Base-by-base conservation (phyloP, 2,888 invertebrate genomes). In the Erannis defoliaria region DNA sequence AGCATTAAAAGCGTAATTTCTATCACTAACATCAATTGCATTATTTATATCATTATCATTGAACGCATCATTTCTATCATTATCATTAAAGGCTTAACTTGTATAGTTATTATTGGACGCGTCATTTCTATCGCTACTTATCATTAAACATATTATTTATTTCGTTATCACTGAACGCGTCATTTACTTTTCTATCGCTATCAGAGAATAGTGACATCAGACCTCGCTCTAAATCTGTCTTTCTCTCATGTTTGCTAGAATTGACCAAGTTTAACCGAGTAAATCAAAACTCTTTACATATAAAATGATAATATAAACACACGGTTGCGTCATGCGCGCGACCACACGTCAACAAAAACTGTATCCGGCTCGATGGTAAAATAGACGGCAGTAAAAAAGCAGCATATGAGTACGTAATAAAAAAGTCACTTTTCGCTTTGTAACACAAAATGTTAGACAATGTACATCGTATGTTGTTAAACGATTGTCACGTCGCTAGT, bases 311-410 rank as follows among this genome's bases (percentile, higher is more conserved):
- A 76, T 78, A 85, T 80, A 81, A 84, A 85, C 78, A 81, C 67
- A 73, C 66, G 75, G 71, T 90, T 85, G 73, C 90, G 88, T 90
- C 90, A 90, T 75, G 73, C 72, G 50, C 60, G 68, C 71, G 72
- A 70, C 75, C 67, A 76, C 76, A 76, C 76, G 78, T 78, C 60
- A 62, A 74, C 80, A 80, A 85, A 88, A 85, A 81, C 67, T 76
- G 82, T 80, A 90, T 90, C 90, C 90, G 90, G 89, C 84, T 90
- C 75, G 63, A 79, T 75, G 74, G 83, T 82, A 84, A 81, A 75
- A 78, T 70, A 71, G 72, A 77, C 80, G 70, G 71, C 69, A 69
- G 74, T 74, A 80, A 82, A 82, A 84, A 83, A 81, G 74, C 70
- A 71, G 71, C 73, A 77, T 70, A 70, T 51, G 62, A 62, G 55